These are phyloP conservation scores for Marmota monax DNA, from an alignment of 2,113 vertebrate species.

Conservation along the genomic window DNA sequence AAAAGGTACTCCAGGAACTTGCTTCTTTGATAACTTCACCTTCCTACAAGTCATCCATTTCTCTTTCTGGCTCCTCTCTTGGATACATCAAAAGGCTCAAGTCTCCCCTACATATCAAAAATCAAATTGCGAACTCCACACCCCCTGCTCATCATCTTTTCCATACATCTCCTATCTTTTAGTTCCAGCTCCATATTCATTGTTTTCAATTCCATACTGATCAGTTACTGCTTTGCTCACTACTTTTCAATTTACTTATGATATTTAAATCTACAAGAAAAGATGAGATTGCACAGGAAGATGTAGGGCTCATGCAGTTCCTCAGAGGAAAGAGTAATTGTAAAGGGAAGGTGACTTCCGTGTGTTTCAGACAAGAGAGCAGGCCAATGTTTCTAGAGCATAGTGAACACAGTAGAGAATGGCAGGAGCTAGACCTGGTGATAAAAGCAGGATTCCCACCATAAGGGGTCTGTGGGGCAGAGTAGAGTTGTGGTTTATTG, in stretches of 20 bases:
- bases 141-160: neutral
- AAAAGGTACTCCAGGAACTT: neutral
- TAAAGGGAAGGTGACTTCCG: neutral
- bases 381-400: neutral
- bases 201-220: neutral
- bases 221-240: neutral
- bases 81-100: neutral
- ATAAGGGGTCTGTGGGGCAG: neutral
- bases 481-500: neutral
- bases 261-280: constrained; percentile 1
- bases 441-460: neutral
- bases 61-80: neutral
- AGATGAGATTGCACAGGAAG: neutral
- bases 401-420: neutral
- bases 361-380: neutral
- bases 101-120: neutral
- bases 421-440: neutral
- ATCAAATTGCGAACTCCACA: neutral
- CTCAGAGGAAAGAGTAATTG: neutral
- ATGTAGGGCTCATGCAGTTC: neutral
- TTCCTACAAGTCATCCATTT: neutral
- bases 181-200: neutral
- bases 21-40: neutral
- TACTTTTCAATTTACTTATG: neutral
- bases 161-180: neutral